These are phyloP conservation scores for Xestia rhomboidea DNA, from an alignment of 2,888 invertebrate species.

Conservation along the genomic window DNA sequence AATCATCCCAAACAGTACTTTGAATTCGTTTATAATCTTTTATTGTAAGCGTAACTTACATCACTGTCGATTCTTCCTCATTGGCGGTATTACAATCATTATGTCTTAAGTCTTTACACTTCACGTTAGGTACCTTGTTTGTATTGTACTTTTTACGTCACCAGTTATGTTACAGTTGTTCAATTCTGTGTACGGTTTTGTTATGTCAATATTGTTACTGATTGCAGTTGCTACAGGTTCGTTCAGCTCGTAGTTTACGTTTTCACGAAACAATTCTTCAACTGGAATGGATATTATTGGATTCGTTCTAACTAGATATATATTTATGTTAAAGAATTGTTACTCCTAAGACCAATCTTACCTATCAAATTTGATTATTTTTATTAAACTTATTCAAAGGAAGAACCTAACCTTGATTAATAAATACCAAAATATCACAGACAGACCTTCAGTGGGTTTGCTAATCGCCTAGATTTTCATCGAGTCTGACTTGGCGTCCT, in stretches of 20 bases:
- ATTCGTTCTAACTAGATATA: not conserved
- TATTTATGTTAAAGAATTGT: too few relatives aligned
- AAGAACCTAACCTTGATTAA: conserved; percentile 36
- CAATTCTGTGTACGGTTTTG: conserved; percentile 25
- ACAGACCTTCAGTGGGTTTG: conserved; percentile 63
- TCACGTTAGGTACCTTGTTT: conserved; percentile 7
- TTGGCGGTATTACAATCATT: conserved; percentile 34
- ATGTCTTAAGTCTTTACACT: conserved; percentile 2
- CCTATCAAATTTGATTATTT: not conserved
- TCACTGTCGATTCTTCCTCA: conserved; percentile 33
- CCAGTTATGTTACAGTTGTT: conserved; percentile 19
- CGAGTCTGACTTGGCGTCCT: conserved; percentile 59
- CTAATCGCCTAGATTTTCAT: conserved; percentile 59
- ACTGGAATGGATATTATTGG: not conserved
- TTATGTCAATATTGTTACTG: conserved; percentile 41
- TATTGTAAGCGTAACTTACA: conserved; percentile 14
- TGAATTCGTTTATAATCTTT: conserved; percentile 24
- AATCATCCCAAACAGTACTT: conserved; percentile 13
- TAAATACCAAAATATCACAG: conserved; percentile 31
- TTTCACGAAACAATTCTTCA: conserved; percentile 1
- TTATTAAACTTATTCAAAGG: not conserved
- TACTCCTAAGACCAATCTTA: too few relatives aligned
- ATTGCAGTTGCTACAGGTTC: conserved; percentile 1
- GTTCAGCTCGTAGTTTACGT: conserved; percentile 2
- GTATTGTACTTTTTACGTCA: conserved; percentile 34